Conservation (phyloP, 2,113 vertebrate species). For the Microcebus tavaratra region DNA sequence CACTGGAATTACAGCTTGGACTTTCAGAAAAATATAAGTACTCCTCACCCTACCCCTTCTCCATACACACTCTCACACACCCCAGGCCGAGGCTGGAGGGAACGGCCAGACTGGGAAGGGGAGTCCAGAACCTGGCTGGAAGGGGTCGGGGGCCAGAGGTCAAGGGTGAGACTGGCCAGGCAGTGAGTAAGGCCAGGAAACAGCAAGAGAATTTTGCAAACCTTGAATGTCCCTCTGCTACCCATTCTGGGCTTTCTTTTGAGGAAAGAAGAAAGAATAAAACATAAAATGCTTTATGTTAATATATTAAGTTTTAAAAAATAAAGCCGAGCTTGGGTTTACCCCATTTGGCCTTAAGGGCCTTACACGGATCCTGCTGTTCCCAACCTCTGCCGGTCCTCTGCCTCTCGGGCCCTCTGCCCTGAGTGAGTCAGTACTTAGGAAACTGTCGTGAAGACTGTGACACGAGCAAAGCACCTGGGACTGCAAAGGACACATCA, state of each 20-base stretch:
- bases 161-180: not conserved
- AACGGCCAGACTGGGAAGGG: not conserved
- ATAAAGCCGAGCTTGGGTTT: not conserved
- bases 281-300: not conserved
- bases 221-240: too few species aligned
- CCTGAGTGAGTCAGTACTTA: too few species aligned
- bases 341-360: not conserved
- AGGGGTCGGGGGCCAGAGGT: not conserved
- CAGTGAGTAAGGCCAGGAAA: not conserved
- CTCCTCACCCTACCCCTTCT: not conserved
- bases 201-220: not conserved
- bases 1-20: not conserved
- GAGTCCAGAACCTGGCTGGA: not conserved
- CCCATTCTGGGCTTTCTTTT: not conserved
- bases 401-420: not conserved
- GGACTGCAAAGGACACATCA: rapidly evolving
- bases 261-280: not conserved
- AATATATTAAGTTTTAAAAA: not conserved
- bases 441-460: not conserved
- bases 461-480: rapidly evolving
- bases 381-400: not conserved
- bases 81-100: not conserved
- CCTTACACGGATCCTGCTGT: not conserved
- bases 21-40: not conserved
- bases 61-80: rapidly evolving